Evolutionary conservation across 2,113 vertebrate genomes (phyloP).

Genomic region (Polyodon spathula): DNA sequence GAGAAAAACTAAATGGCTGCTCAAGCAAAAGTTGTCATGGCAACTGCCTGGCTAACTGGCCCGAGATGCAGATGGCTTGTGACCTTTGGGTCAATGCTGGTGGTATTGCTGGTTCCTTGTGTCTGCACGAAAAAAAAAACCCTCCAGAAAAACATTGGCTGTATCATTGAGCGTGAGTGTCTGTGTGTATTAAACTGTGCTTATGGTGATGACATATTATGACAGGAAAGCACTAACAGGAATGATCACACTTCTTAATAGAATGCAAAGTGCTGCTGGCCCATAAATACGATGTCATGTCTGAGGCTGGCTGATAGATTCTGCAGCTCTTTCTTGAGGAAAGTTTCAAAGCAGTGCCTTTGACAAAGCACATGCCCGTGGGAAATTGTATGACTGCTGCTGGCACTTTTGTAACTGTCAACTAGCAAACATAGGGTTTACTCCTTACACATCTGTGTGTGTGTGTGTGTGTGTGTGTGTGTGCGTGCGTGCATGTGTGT

Average conservation of each 20-base stretch:
- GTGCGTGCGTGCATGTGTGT: too few species aligned
- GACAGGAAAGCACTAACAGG: conserved; percentile 20
- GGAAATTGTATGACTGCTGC: background rate
- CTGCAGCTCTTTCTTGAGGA: conserved; percentile 14
- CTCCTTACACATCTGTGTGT: too few species aligned
- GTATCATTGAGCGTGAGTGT: conserved; percentile 14
- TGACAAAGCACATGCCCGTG: background rate
- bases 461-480: too few species aligned
- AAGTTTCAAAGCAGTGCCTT: conserved; percentile 4
- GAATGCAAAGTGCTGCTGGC: conserved; percentile 12
- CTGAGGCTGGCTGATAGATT: conserved; percentile 21
- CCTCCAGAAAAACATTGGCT: conserved; percentile 17
- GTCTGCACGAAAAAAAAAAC: conserved; percentile 9
- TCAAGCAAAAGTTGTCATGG: conserved; percentile 14
- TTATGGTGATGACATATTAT: conserved; percentile 18
- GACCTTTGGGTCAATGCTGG: conserved; percentile 15
- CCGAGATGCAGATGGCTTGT: conserved; percentile 15
- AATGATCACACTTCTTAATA: conserved; percentile 7
- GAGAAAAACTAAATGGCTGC: too few species aligned
- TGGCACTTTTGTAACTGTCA: background rate
- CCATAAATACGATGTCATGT: conserved; percentile 32
- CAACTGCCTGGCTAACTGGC: conserved; percentile 20
- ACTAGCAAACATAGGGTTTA: too few species aligned
- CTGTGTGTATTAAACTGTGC: conserved; percentile 18
- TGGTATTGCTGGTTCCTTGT: conserved; percentile 9